Conservation (phyloP, 2,113 vertebrate genomes). For the Ophiodon elongatus region DNA sequence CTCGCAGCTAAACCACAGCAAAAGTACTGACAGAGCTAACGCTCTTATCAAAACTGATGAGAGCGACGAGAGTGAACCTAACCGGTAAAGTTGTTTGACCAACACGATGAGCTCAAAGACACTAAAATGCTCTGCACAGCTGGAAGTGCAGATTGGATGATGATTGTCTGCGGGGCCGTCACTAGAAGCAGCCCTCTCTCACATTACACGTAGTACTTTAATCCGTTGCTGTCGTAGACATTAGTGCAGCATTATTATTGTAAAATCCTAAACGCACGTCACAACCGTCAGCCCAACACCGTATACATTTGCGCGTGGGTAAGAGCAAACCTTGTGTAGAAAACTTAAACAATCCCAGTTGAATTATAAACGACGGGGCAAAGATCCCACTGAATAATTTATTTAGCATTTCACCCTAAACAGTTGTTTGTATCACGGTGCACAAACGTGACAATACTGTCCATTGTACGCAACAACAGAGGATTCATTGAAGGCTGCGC, state of each 20-base stretch:
- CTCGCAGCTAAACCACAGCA: not conserved
- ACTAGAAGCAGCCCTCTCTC: not conserved
- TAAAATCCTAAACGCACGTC: not conserved
- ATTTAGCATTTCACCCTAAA: not conserved
- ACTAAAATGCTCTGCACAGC: too few relatives aligned
- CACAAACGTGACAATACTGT: not conserved
- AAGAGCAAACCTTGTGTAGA: not conserved
- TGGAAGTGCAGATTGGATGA: too few relatives aligned
- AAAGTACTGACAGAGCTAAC: too few relatives aligned
- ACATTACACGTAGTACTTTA: not conserved
- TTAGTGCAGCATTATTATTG: not conserved
- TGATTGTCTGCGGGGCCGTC: too few relatives aligned
- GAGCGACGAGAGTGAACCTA: too few relatives aligned
- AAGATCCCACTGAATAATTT: conserved; percentile 3
- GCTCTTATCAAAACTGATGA: too few relatives aligned
- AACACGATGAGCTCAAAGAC: too few relatives aligned
- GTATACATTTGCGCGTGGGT: not conserved
- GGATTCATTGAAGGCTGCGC: not conserved
- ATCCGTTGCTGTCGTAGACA: not conserved
- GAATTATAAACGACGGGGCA: conserved; percentile 14
- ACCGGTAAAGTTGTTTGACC: too few relatives aligned
- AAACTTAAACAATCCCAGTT: not conserved
- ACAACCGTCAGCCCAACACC: not conserved
- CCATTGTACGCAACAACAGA: conserved; percentile 1
- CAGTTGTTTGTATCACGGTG: not conserved